Base-by-base conservation (phyloP, 2,113 vertebrate genomes). In the Calonectris borealis region DNA sequence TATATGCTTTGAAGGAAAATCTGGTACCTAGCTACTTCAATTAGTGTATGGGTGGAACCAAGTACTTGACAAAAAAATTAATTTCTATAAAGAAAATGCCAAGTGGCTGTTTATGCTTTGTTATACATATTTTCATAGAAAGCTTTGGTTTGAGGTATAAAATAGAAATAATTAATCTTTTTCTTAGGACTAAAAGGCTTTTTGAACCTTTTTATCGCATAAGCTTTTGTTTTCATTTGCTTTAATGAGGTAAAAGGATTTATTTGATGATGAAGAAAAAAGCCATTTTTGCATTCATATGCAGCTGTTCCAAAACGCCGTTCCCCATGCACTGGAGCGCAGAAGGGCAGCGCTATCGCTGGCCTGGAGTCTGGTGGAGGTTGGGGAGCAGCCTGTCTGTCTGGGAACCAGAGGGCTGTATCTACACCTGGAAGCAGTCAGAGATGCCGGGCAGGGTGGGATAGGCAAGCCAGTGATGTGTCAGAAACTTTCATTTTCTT, bases 211-310 rank as follows among this genome's bases (percentile, higher is more conserved):
- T 19, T 64, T 20, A 16, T 76, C 0, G 0, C 11, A 6, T 6
- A 57, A 48, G 10, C 6, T 36, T 82, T 49, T 44, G 21, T 19
- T 42, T 55, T 73, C 22, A 2, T 19, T 82, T 78, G 42, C 19
- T 51, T 16, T 57, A 29, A 32, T 5, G 34, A 83, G 25, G 29
- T 21, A 17, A 77, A 54, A 32, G 48, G 32, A 54, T 57, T 82
- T 2, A 16, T 40, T 32, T 32, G 31, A n/a, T 14, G 49, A 38
- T 10, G 42, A 4, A 13, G 19, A 24, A 27, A 19, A 17, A 16
- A 3, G 9, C 5, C 2, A 3, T 3, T 38, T 80, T 40, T 68
- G 4, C 11, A 3, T 81, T 61, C 9, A 12, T 2, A 3, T 4
- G 7, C 19, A 21, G 32, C 13, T 36, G 27, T 57, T 57, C 19